These are phyloP conservation scores for Elephantulus edwardii DNA, from an alignment of 2,113 vertebrate genomes.

Conservation along the genomic window DNA sequence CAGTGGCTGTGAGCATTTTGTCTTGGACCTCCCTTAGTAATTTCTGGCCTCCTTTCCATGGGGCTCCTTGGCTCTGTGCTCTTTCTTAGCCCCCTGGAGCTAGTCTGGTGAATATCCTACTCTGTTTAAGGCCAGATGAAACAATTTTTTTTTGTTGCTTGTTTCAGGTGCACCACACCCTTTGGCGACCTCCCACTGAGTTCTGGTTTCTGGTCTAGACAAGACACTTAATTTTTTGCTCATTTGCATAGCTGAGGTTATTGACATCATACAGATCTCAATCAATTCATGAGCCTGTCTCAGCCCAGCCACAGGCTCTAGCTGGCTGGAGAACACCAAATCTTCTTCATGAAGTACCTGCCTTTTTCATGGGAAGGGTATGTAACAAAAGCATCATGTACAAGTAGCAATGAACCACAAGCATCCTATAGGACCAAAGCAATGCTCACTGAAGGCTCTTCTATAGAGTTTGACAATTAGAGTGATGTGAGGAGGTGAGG, in stretches of 20 bases:
- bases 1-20: not conserved
- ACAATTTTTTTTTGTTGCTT: slow-evolving; percentile 68
- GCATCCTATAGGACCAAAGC: not conserved
- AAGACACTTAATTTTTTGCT: slow-evolving; percentile 43
- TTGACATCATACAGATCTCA: slow-evolving; percentile 60
- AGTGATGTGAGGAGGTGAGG: not conserved
- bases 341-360: not conserved
- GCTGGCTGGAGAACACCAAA: not conserved
- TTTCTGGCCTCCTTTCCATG: slow-evolving; percentile 37
- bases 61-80: slow-evolving; percentile 34
- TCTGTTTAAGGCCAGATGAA: slow-evolving; percentile 68
- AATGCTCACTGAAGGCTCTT: not conserved
- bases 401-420: not conserved
- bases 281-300: not conserved
- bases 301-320: not conserved
- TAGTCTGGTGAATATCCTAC: slow-evolving; percentile 73
- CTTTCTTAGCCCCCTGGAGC: slow-evolving; percentile 53
- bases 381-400: not conserved
- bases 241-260: slow-evolving; percentile 73
- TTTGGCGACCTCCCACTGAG: slow-evolving; percentile 74
- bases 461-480: not conserved
- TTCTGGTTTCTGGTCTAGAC: slow-evolving; percentile 78
- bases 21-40: slow-evolving; percentile 22
- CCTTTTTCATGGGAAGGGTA: not conserved
- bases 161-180: slow-evolving; percentile 72